phyloP scores from a whole-genome alignment of 2,797 vertebrate genomes.

The Apogon talboti region DNA sequence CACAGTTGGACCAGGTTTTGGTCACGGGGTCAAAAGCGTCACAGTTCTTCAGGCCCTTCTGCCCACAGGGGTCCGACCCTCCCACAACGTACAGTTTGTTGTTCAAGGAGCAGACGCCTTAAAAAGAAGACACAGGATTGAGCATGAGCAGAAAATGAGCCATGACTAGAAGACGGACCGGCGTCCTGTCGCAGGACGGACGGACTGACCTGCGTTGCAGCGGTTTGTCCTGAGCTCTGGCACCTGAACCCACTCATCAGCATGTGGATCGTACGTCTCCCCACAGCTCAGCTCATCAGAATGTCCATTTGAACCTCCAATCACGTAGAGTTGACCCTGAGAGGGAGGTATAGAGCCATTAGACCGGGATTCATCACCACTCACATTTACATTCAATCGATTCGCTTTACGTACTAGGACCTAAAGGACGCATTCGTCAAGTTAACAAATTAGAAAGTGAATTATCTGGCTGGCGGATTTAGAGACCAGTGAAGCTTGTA shows the following conservation, averaged over 20 bases:
- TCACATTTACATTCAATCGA: not conserved
- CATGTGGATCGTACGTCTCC: conserved; percentile 91
- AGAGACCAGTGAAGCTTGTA: not conserved
- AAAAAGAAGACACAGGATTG: conserved; percentile 13
- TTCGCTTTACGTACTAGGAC: not conserved
- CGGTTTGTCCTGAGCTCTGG: conserved; percentile 96
- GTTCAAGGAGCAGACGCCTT: conserved; percentile 95
- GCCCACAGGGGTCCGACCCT: conserved; percentile 97
- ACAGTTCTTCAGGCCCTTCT: conserved; percentile 98
- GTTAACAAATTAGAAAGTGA: not conserved
- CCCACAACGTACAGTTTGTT: conserved; percentile 95
- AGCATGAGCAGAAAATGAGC: not conserved
- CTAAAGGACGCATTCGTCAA: not conserved
- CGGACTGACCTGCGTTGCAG: conserved; percentile 92
- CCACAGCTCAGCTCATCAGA: conserved; percentile 97
- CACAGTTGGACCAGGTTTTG: conserved; percentile 94
- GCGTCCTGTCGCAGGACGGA: not conserved
- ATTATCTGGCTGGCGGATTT: not conserved
- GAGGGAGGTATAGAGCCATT: not conserved
- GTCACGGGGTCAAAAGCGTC: conserved; percentile 95
- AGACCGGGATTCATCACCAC: not conserved
- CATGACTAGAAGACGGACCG: too few species aligned
- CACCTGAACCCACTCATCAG: conserved; percentile 93
- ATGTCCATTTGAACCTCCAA: conserved; percentile 97
- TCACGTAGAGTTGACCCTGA: conserved; percentile 95